Percentiles rank a stretch among this genome's conserved stretches.
Evolutionary conservation across 2,113 vertebrate species (phyloP).

Genomic region (Notothenia coriiceps): DNA sequence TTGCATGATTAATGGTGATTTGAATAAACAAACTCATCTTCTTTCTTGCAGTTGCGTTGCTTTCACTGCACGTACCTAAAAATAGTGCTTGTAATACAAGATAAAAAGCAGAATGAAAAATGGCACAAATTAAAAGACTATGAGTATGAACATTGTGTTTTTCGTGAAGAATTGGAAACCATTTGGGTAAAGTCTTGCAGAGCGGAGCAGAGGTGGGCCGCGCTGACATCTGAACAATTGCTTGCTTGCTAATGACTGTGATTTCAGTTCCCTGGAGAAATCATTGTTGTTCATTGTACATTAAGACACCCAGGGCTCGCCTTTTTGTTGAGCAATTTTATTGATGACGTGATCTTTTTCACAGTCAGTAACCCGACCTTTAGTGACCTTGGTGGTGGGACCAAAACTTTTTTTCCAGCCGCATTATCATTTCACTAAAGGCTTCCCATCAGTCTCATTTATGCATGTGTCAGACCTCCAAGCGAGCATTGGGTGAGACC

Average conservation of each 20-base stretch:
- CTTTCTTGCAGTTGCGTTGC: slow-evolving; percentile 44
- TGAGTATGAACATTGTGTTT: slow-evolving; percentile 14
- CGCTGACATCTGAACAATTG: slow-evolving; percentile 51
- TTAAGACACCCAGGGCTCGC: background rate
- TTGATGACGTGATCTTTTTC: slow-evolving; percentile 41
- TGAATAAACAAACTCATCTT: slow-evolving; percentile 64
- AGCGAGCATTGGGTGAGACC: slow-evolving; percentile 31
- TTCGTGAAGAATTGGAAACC: slow-evolving; percentile 25
- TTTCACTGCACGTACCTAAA: slow-evolving; percentile 5
- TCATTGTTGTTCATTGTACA: background rate
- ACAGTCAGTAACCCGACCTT: slow-evolving; percentile 6
- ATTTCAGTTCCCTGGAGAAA: slow-evolving; percentile 41
- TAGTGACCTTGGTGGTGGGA: slow-evolving; percentile 18
- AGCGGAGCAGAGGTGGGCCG: slow-evolving; percentile 23
- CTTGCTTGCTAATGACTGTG: slow-evolving; percentile 38
- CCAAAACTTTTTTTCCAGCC: background rate
- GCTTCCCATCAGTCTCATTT: slow-evolving; percentile 41
- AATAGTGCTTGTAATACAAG: slow-evolving; percentile 52
- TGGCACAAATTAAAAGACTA: slow-evolving; percentile 48
- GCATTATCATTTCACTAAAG: background rate
- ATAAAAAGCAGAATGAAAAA: slow-evolving; percentile 62
- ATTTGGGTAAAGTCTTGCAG: slow-evolving; percentile 15
- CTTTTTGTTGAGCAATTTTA: slow-evolving; percentile 13
- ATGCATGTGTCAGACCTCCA: slow-evolving; percentile 30
- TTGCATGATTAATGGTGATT: slow-evolving; percentile 73